Evolutionary conservation across 1,140 invertebrate genomes (phyloP).

Genomic region (Hypothenemus hampei): DNA sequence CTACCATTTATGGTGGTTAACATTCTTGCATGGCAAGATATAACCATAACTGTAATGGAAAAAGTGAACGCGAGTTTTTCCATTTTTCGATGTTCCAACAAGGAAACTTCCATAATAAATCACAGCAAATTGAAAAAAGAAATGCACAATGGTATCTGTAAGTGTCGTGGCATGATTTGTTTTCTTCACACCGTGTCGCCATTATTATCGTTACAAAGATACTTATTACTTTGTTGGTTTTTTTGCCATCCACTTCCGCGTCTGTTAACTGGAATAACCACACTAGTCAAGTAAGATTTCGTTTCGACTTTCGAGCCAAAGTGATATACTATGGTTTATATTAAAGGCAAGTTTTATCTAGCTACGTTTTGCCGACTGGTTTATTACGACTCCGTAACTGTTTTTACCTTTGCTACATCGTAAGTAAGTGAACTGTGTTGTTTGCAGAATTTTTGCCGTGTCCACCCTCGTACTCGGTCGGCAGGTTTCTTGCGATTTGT

Average conservation of each 20-base stretch:
- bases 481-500: constrained; percentile 21
- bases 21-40: neutral
- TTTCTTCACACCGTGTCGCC: constrained; percentile 10
- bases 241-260: constrained; percentile 15
- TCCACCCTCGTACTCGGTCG: constrained; percentile 16
- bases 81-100: neutral
- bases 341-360: constrained; percentile 23
- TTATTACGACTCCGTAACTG: constrained; percentile 22
- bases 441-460: constrained; percentile 10
- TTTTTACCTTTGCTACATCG: constrained; percentile 21
- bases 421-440: constrained; percentile 21
- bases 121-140: neutral
- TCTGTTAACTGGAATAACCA: constrained; percentile 21
- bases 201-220: constrained; percentile 14
- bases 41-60: neutral
- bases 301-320: too few species aligned
- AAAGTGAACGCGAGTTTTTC: neutral
- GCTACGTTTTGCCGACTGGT: constrained; percentile 13
- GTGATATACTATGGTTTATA: constrained; percentile 23
- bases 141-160: neutral
- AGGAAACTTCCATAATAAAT: neutral
- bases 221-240: constrained; percentile 15
- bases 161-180: constrained; percentile 12
- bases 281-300: constrained; percentile 20
- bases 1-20: neutral